These are phyloP conservation scores for Cryptotermes secundus DNA, from an alignment of 1,140 invertebrate genomes.

Conservation along the genomic window DNA sequence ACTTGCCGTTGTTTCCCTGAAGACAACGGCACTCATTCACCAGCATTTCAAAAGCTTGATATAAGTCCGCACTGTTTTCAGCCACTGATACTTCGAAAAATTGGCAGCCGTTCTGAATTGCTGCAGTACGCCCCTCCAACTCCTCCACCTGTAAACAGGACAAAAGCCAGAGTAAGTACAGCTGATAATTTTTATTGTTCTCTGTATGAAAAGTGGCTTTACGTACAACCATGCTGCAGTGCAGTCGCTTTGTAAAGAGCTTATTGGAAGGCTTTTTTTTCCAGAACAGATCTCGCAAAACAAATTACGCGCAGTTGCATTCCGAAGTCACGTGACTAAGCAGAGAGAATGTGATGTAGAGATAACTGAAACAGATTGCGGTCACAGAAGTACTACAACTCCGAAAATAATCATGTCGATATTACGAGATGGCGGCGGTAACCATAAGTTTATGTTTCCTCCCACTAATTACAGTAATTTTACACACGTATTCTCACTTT, in stretches of 20 bases:
- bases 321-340: too few relatives aligned
- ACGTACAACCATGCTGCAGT: neutral
- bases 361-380: too few relatives aligned
- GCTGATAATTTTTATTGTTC: neutral
- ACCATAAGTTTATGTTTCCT: too few relatives aligned
- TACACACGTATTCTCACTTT: too few relatives aligned
- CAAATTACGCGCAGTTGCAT: neutral
- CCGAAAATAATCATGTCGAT: too few relatives aligned
- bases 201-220: neutral
- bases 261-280: neutral
- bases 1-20: constrained; percentile 49
- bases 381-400: too few relatives aligned
- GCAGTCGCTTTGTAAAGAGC: neutral
- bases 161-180: neutral
- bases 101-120: constrained; percentile 63
- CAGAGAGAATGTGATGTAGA: too few relatives aligned
- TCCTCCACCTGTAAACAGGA: constrained; percentile 61
- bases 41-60: constrained; percentile 66
- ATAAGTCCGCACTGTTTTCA: constrained; percentile 69
- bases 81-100: constrained; percentile 77
- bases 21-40: constrained; percentile 62
- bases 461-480: too few relatives aligned
- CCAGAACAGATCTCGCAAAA: neutral
- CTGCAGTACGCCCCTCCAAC: constrained; percentile 65
- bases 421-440: too few relatives aligned